These are phyloP conservation scores for Octomys mimax DNA, from an alignment of 2,797 vertebrate species.

Conservation along the genomic window DNA sequence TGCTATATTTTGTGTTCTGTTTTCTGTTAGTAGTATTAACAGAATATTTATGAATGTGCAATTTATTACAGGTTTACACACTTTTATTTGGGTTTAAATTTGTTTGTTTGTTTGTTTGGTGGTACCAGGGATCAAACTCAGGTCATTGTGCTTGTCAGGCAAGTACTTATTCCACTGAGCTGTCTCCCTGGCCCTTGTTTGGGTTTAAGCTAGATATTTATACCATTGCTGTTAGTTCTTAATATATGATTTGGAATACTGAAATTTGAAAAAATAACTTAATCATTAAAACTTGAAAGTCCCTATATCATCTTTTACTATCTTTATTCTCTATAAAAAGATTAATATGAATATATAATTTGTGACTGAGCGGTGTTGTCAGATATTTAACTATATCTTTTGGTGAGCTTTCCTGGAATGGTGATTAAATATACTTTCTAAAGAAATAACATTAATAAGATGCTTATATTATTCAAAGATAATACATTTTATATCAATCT, in stretches of 20 bases:
- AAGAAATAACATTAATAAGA: constrained; percentile 66
- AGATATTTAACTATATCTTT: not conserved
- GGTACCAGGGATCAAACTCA: no score
- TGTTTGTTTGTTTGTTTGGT: no score
- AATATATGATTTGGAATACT: not conserved
- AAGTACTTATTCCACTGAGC: no score
- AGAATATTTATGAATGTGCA: not conserved
- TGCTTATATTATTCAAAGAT: constrained; percentile 59
- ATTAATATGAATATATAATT: constrained; percentile 5
- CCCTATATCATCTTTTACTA: not conserved
- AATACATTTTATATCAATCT: constrained; percentile 71
- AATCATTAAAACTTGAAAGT: not conserved
- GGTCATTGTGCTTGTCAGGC: no score
- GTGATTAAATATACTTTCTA: constrained; percentile 60
- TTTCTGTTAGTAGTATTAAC: not conserved
- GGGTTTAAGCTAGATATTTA: not conserved
- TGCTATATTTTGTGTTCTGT: not conserved
- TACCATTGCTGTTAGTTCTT: not conserved
- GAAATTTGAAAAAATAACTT: not conserved
- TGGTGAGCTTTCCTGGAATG: constrained; percentile 51
- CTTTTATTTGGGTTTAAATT: not conserved
- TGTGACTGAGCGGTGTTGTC: constrained; percentile 51
- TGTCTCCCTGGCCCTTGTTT: not conserved
- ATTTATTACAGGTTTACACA: not conserved
- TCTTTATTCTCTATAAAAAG: not conserved